Conservation (phyloP, 2,888 invertebrate species). For the Nemotelus pantherinus region DNA sequence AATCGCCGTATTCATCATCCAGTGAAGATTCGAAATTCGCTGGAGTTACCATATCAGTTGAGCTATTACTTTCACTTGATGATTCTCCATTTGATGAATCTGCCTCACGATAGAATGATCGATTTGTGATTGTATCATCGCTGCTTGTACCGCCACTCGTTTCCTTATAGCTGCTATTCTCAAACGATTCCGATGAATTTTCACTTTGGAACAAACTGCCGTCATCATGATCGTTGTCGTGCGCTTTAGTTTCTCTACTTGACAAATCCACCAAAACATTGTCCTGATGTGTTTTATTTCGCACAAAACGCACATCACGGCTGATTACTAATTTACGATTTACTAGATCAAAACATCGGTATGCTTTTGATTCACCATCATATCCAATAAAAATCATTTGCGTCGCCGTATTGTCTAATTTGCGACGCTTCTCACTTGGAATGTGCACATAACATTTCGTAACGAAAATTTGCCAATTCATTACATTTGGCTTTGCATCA, state of each 20-base stretch:
- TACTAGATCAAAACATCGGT: background rate
- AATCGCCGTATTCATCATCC: too few relatives aligned
- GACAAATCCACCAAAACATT: background rate
- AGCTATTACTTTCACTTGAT: too few relatives aligned
- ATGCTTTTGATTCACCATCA: slow-evolving; percentile 49
- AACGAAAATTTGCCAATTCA: background rate
- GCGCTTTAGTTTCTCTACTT: background rate
- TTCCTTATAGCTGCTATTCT: background rate
- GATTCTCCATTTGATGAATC: background rate
- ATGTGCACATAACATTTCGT: background rate
- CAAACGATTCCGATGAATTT: background rate
- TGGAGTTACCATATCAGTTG: background rate
- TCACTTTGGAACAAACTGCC: background rate
- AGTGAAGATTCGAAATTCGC: too few relatives aligned
- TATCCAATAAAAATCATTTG: slow-evolving; percentile 53
- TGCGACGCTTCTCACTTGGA: slow-evolving; percentile 46
- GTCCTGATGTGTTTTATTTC: background rate
- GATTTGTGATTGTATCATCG: background rate
- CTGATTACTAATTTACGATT: background rate
- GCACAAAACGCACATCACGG: background rate
- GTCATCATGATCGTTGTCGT: background rate
- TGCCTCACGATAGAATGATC: background rate
- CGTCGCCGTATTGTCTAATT: slow-evolving; percentile 48
- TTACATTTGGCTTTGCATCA: background rate
- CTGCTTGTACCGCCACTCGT: background rate